Base-by-base conservation (phyloP, 2,797 vertebrate genomes). In the Sandelia bainsii region DNA sequence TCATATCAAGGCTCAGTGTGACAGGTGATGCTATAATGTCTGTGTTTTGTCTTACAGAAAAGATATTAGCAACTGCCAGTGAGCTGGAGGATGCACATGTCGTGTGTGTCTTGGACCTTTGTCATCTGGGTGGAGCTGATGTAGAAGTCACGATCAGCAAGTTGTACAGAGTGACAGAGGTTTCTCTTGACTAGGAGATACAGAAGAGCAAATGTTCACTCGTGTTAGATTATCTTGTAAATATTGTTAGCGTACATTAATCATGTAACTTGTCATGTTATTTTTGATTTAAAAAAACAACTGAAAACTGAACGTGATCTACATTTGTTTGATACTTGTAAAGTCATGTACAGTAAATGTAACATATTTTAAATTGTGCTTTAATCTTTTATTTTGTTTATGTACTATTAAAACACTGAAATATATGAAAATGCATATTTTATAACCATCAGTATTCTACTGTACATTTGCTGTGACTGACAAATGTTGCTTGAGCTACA, bases 61-160 rank as follows among this genome's bases (percentile, higher is more conserved):
- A 95, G 61, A 79, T 95, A 79, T 49, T 97, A 75, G 90, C 76
- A 79, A 95, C 95, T 3, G 94, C 92, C 0, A 53, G 74, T 51
- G 93, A 95, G 39, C 87, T 97, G 37, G 95, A 96, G 58, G 93
- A 89, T 50, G 79, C 79, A 3, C 94, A 93, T 1, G 86, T 98
- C 6, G 83, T 98, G 77, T 96, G 95, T 73, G 79, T 98, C 84
- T 85, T 99, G 87, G 96, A 98, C 75, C 62, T 97, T 60, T 98
- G 95, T 88, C 94, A 94, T 86, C 92, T 99, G 66, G 95, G 94
- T 44, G 94, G 92, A 69, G 88, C 95, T 63, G 87, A 93, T 60
- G 87, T 96, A 39, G 96, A 99, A 89, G 93, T 97, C 57, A 87
- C 95, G 79, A 90, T 99, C 83, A 95, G 89, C 83, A 97, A 96